These are phyloP conservation scores for Zoanthus solanderi DNA, from an alignment of 92 coral and sea anemone genomes.

Conservation along the genomic window DNA sequence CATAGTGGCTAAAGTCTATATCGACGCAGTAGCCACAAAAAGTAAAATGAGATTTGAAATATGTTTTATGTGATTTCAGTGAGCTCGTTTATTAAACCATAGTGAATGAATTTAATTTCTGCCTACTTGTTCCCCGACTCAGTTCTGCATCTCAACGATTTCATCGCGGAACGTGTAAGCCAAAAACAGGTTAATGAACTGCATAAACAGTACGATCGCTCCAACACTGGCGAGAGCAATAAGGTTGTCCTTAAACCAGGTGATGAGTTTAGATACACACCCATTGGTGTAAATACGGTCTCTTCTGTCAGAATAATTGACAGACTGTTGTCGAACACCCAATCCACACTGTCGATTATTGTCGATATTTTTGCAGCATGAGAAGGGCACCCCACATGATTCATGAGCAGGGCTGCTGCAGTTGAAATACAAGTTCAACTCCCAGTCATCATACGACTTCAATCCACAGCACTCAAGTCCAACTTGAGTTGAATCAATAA, in stretches of 20 bases:
- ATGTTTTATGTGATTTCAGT: no score
- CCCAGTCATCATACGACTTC: slow-evolving; percentile 67
- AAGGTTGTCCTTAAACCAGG: slow-evolving; percentile 65
- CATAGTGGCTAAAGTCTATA: no score
- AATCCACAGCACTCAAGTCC: slow-evolving; percentile 76
- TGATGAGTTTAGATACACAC: slow-evolving; percentile 57
- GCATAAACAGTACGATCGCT: slow-evolving; percentile 55
- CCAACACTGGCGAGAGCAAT: slow-evolving; percentile 61
- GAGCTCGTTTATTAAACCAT: no score
- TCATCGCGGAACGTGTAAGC: slow-evolving; percentile 62
- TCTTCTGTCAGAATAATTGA: slow-evolving; percentile 15
- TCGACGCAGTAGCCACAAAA: no score
- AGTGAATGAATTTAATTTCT: no score
- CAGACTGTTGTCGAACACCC: slow-evolving; percentile 46
- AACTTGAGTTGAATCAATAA: slow-evolving; percentile 72
- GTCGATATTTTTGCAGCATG: slow-evolving; percentile 66
- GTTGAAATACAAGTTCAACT: slow-evolving; percentile 65
- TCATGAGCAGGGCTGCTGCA: slow-evolving; percentile 63
- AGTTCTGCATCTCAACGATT: slow-evolving; percentile 27
- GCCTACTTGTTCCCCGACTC: no score
- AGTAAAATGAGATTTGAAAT: no score
- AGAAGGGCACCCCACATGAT: slow-evolving; percentile 78
- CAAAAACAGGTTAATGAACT: slow-evolving; percentile 62
- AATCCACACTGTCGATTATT: slow-evolving; percentile 79
- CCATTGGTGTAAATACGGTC: slow-evolving; percentile 64